Conservation (phyloP, 2,888 invertebrate species). For the Parthenolecanium corni region DNA sequence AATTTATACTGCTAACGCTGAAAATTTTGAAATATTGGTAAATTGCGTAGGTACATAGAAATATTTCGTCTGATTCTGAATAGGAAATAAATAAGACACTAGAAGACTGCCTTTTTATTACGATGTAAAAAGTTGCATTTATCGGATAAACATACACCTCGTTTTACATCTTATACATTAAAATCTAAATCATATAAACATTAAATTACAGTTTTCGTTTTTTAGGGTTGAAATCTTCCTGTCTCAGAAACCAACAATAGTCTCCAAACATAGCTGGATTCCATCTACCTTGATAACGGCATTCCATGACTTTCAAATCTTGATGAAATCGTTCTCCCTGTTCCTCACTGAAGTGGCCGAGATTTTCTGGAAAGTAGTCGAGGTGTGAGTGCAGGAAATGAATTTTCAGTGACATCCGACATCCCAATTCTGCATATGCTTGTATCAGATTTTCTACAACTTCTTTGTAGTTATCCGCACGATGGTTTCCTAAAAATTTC, state of each 20-base stretch:
- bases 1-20: too few species aligned
- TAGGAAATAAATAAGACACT: too few species aligned
- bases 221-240: too few species aligned
- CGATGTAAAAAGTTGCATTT: too few species aligned
- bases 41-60: too few species aligned
- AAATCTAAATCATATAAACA: too few species aligned
- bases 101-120: too few species aligned
- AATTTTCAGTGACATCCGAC: conserved; percentile 34
- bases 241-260: not conserved
- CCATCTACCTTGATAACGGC: conserved; percentile 3
- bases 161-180: too few species aligned
- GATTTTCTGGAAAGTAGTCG: conserved; percentile 37
- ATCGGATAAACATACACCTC: too few species aligned
- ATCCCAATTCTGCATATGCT: not conserved
- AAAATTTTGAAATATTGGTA: too few species aligned
- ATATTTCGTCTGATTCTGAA: too few species aligned
- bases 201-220: too few species aligned
- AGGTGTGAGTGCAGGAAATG: conserved; percentile 37
- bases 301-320: conserved; percentile 33
- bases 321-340: conserved; percentile 39
- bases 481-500: conserved; percentile 10
- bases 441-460: not conserved
- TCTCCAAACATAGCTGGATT: not conserved
- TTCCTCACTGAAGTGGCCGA: conserved; percentile 37
- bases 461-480: not conserved